Evolutionary conservation across 2,113 vertebrate genomes (phyloP), one percentile per base, ranked within the genome.

Genomic region (Muscicapa adusta): DNA sequence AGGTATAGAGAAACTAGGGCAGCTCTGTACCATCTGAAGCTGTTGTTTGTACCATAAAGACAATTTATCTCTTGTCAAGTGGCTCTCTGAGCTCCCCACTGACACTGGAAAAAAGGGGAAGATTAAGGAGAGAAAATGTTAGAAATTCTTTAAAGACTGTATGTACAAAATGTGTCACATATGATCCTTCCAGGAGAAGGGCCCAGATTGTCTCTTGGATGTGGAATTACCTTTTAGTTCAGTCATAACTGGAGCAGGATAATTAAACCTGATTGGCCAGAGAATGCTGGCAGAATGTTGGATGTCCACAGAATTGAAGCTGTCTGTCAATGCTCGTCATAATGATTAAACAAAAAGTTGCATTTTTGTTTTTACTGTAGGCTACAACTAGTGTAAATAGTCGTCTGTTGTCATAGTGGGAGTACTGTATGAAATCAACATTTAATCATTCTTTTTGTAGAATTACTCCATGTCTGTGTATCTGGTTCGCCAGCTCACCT

Each of bases 391-490:
- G 8, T 45, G 13, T 50, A 24, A 89, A 23, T 29, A 54, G 6
- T 38, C 25, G 50, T 24, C 6, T 73, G 0, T 63, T 70, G 13
- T 77, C 34, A 23, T 12, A 26, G 51, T 25, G 26, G 24, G 36
- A 68, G 31, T 82, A 18, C 13, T 48, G 19, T 20, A 16, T 53
- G 34, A 72, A 82, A 54, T 23, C 6, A 61, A 6, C 78, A 50
- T 68, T 34, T 84, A 26, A 36, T 89, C 26, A 11, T 70, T 96
- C 89, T 94, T 66, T 97, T 96, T 97, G 61, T 97, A 99, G 99
- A 99, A 98, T 76, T 99, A 99, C 79, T 99, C 99, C 40, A 98
- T 99, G 98, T 99, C 99, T 70, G 99, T 99, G 62, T 99, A 99
- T 97, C 98, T 99, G 42, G 99, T 99, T 89, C 98, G 99, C 56